Evolutionary conservation across 2,797 vertebrate species (phyloP), one percentile per base, ranked within the genome.

Genomic region (Uromys caudimaculatus): DNA sequence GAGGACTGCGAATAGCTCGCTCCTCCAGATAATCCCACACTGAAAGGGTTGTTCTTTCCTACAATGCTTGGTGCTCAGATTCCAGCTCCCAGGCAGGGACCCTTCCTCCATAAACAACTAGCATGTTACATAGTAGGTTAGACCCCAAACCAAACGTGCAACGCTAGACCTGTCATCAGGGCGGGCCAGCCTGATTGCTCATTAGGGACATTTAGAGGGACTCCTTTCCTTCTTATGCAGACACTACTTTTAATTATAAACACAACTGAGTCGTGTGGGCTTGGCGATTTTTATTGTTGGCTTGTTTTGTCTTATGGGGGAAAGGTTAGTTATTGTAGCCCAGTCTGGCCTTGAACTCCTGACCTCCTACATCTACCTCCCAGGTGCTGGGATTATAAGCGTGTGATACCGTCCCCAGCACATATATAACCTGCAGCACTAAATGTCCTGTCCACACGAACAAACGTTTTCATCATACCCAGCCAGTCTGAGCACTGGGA

Each of bases 61-160:
- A 3, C 56, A 85, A 82, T 27, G 38, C 13, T 44, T 41, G 29
- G 76, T 60, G 78, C 69, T 92, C 52, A 64, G 85, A 64, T 94
- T 77, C 81, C 73, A 93, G 91, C 77, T 69, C 64, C 64, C 62
- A 75, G 38, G 17, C 60, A 6, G 56, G 47, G 35, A 24, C 50
- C 78, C 88, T 92, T 90, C 84, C 86, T 94, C 91, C 29, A 78
- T 71, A 90, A 94, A 81, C 81, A 90, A 89, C 41, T 64, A 52
- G n/a, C 82, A 56, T 86, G 44, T 67, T 96, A 93, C 93, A 90
- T 27, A 89, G 94, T 29, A 89, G 4, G 29, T 75, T 71, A 71
- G 4, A n/a, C 77, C 76, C 69, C 35, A 85, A 12, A 41, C 1
- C 35, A 89, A 93, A 71, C 76, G 77, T n/a, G 50, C 2, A 17